A percentile compares a stretch with the other conserved stretches of the same genome.
Conservation (phyloP, 2,888 invertebrate species). For the Heliconius cydno region DNA sequence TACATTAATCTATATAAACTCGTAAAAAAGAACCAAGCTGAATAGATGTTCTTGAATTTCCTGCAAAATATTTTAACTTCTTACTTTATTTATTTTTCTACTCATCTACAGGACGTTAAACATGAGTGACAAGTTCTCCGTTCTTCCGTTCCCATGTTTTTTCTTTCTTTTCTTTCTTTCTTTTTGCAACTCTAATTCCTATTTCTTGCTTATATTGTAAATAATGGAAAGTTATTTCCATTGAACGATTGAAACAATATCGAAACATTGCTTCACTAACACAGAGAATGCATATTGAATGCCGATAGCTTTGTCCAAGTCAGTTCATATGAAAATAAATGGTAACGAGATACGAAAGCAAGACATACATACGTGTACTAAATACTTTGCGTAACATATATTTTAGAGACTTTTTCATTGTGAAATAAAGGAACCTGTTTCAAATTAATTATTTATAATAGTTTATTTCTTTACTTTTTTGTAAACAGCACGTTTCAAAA, state of each 20-base stretch:
- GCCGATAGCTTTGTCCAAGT: constrained; percentile 16
- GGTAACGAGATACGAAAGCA: not conserved
- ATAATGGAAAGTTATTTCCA: constrained; percentile 4
- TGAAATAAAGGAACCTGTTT: not conserved
- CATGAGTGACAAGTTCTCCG: too few relatives aligned
- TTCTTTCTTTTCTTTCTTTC: not conserved
- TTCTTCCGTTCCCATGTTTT: not conserved
- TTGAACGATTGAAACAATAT: constrained; percentile 10
- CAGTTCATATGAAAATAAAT: constrained; percentile 11
- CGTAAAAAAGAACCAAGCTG: too few relatives aligned
- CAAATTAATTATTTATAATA: not conserved
- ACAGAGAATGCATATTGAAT: constrained; percentile 9
- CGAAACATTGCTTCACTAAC: constrained; percentile 7
- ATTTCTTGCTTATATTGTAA: not conserved
- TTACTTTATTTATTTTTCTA: too few relatives aligned
- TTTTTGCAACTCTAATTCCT: not conserved
- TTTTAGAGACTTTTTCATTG: not conserved
- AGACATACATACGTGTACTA: not conserved
- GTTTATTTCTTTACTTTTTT: not conserved
- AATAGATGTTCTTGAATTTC: too few relatives aligned
- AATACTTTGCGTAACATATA: not conserved
- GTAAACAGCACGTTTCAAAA: not conserved
- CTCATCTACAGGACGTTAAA: too few relatives aligned
- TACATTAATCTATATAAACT: too few relatives aligned
- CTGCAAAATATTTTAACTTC: too few relatives aligned